These are phyloP conservation scores for Cotesia vestalis DNA, from an alignment of 1,140 invertebrate genomes.

Conservation along the genomic window DNA sequence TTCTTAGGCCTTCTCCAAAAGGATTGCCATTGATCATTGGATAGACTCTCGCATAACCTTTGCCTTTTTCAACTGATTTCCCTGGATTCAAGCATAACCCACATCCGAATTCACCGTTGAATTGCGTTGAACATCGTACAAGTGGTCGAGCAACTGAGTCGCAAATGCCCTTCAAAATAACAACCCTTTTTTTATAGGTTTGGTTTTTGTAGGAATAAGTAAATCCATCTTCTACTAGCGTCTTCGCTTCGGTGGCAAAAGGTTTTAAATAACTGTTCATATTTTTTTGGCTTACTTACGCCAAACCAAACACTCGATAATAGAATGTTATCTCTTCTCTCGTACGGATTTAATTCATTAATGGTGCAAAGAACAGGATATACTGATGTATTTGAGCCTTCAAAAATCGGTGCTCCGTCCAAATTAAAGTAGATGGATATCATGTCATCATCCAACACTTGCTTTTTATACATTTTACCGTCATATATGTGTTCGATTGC, in stretches of 20 bases:
- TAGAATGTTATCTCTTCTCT: conserved; percentile 15
- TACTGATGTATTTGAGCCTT: conserved; percentile 34
- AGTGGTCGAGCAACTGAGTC: not conserved
- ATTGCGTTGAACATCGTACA: not conserved
- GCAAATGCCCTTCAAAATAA: conserved; percentile 26
- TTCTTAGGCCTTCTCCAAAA: conserved; percentile 13
- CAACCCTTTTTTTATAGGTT: conserved; percentile 10
- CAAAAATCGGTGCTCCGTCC: conserved; percentile 38
- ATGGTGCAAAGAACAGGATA: conserved; percentile 36
- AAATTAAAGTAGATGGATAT: conserved; percentile 25
- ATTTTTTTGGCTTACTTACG: not conserved
- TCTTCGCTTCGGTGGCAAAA: conserved; percentile 10
- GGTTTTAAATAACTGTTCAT: conserved; percentile 32
- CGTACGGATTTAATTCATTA: conserved; percentile 35
- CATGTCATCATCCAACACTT: not conserved
- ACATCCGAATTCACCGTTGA: conserved; percentile 7
- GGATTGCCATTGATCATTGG: not conserved
- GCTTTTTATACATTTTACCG: conserved; percentile 29
- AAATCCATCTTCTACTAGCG: conserved; percentile 20
- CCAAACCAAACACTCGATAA: conserved; percentile 21
- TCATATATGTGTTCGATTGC: conserved; percentile 25
- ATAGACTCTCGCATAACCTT: not conserved
- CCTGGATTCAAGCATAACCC: conserved; percentile 17
- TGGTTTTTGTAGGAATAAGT: not conserved
- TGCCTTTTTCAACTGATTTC: conserved; percentile 6